Percentiles rank a stretch among this genome's conserved stretches.
These are phyloP conservation scores for Hippocampus kuda DNA, from an alignment of 2,797 vertebrate species.

Conservation along the genomic window DNA sequence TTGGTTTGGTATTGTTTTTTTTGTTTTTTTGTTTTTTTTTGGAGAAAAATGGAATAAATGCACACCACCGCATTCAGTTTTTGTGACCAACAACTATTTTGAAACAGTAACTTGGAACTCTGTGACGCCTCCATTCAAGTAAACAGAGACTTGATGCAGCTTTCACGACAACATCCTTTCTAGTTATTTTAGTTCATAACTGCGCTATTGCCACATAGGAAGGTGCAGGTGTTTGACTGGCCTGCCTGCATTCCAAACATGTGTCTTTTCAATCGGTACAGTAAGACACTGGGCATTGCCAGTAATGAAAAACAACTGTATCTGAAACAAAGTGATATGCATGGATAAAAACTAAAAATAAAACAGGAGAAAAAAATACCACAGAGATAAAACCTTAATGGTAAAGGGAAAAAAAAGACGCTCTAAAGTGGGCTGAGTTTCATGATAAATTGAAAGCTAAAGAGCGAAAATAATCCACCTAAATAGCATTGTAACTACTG, in stretches of 20 bases:
- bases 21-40: no score
- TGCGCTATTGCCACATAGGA: not conserved
- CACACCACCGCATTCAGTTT: no score
- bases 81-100: no score
- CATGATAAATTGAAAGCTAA: not conserved
- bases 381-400: not conserved
- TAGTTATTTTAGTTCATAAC: not conserved
- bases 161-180: not conserved
- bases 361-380: not conserved
- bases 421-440: not conserved
- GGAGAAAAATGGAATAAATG: no score
- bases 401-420: not conserved
- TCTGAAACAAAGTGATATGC: not conserved
- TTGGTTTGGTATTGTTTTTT: no score
- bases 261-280: no score
- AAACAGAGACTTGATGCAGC: not conserved
- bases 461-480: not conserved
- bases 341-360: not conserved
- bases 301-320: not conserved
- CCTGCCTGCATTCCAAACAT: not conserved
- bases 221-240: not conserved
- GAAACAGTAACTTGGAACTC: no score
- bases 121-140: not conserved
- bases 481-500: not conserved
- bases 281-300: not conserved